A percentile compares a stretch with the other conserved stretches of the same genome.
Conservation (phyloP, 2,888 invertebrate genomes). For the Scaptomyza flava region DNA sequence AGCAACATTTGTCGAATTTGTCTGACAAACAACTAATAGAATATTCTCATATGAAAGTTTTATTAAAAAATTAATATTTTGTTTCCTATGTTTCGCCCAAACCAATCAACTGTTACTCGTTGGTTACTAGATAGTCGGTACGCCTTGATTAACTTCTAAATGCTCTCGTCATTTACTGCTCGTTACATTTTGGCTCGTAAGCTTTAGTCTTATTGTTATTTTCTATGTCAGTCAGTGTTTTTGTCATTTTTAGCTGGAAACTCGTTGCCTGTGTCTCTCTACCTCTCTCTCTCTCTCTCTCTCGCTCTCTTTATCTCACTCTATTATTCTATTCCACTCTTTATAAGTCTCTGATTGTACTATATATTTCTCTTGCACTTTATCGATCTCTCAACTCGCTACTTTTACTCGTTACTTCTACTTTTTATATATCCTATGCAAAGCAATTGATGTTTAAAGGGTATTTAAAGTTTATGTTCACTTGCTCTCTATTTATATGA, state of each 20-base stretch:
- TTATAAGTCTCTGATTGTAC: neutral
- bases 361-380: neutral
- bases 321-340: too few relatives aligned
- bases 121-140: too few relatives aligned
- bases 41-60: neutral
- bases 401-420: neutral
- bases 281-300: neutral
- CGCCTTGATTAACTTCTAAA: neutral
- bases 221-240: neutral
- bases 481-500: slow-evolving; percentile 22
- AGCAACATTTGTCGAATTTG: neutral
- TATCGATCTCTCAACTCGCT: neutral
- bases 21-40: neutral
- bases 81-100: neutral
- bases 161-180: neutral
- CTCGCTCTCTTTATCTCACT: too few relatives aligned
- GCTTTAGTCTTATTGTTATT: too few relatives aligned
- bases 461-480: slow-evolving; percentile 17
- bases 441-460: neutral
- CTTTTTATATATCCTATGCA: neutral
- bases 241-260: neutral
- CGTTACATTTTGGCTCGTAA: neutral
- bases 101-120: neutral
- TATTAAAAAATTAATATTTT: neutral
- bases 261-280: neutral